A percentile compares a stretch with the other conserved stretches of the same genome.
Conservation (phyloP, 1,140 invertebrate genomes). For the Trinorchestia longiramus region DNA sequence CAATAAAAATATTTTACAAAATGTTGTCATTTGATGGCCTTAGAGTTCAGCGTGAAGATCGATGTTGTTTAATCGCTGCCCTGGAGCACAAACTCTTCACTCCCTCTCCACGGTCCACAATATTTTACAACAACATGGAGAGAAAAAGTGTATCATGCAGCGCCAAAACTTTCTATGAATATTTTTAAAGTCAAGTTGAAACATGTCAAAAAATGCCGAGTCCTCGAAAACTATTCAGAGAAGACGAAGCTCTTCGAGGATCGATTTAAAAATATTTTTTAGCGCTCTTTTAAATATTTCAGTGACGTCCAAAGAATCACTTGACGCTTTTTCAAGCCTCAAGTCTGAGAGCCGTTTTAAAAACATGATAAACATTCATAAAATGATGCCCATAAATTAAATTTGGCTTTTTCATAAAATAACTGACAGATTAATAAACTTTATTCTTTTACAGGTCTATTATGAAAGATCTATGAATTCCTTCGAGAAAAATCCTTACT, state of each 20-base stretch:
- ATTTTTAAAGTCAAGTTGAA: neutral
- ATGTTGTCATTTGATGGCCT: neutral
- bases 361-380: neutral
- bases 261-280: neutral
- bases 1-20: neutral
- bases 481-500: too few species aligned
- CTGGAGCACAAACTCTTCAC: neutral
- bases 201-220: neutral
- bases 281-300: neutral
- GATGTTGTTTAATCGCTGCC: neutral
- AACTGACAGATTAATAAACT: too few species aligned
- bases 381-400: neutral
- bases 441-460: too few species aligned
- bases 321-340: neutral
- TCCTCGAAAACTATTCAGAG: neutral
- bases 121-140: neutral
- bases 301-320: neutral
- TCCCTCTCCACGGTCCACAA: neutral
- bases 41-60: neutral
- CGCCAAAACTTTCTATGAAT: neutral
- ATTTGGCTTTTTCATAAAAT: too few species aligned
- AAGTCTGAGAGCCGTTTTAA: neutral
- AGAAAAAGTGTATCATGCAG: neutral
- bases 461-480: too few species aligned
- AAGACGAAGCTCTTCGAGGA: neutral